Evolutionary conservation across 2,888 invertebrate species (phyloP).

Genomic region (Caenorhabditis sp.): DNA sequence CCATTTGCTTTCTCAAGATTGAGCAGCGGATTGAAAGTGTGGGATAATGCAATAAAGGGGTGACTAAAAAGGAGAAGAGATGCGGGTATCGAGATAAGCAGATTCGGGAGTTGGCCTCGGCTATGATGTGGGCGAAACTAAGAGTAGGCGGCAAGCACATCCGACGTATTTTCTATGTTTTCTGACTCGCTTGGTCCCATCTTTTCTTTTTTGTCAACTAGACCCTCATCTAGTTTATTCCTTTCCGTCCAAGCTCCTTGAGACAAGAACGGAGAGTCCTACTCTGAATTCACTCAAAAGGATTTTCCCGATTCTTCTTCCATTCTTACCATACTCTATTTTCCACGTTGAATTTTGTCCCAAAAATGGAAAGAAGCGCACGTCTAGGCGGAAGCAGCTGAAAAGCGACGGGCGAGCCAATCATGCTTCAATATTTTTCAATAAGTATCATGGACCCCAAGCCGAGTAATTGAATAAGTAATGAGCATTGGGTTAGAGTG

Average conservation of each 20-base stretch:
- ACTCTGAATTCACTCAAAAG: too few relatives aligned
- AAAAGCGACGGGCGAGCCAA: background rate
- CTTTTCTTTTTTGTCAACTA: background rate
- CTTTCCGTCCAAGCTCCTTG: background rate
- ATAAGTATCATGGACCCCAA: slow-evolving; percentile 45
- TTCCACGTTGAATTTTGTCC: background rate
- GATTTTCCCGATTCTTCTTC: background rate
- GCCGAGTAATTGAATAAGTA: slow-evolving; percentile 62
- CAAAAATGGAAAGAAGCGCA: background rate
- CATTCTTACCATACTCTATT: too few relatives aligned
- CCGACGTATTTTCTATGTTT: background rate
- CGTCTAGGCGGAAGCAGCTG: background rate
- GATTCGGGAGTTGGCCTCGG: slow-evolving; percentile 48
- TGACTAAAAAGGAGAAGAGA: slow-evolving; percentile 52
- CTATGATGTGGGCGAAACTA: slow-evolving; percentile 39
- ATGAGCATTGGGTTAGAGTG: slow-evolving; percentile 45
- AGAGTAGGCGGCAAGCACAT: slow-evolving; percentile 19
- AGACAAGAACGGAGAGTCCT: background rate
- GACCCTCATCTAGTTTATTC: background rate
- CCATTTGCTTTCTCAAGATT: slow-evolving; percentile 49
- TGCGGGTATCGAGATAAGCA: slow-evolving; percentile 54
- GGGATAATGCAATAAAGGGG: slow-evolving; percentile 57
- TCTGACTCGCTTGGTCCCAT: slow-evolving; percentile 2
- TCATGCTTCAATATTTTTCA: slow-evolving; percentile 47
- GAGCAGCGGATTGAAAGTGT: slow-evolving; percentile 52